These are phyloP conservation scores for Drosophila kepulauana DNA, from an alignment of 1,140 invertebrate species.

Conservation along the genomic window DNA sequence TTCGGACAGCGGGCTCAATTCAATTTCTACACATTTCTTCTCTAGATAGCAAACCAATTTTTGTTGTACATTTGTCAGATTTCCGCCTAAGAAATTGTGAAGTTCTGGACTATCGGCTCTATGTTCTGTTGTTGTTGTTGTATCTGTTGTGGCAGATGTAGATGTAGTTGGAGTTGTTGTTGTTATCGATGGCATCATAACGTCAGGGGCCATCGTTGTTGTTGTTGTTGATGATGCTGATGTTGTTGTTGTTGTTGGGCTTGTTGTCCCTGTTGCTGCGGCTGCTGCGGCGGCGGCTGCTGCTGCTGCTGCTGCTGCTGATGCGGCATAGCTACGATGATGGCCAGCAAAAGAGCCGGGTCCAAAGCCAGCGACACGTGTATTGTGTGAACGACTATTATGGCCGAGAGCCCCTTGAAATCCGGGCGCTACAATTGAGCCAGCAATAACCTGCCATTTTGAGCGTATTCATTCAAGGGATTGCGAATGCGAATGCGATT, in stretches of 20 bases:
- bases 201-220: no score
- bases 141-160: slow-evolving; percentile 37
- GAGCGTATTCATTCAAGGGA: slow-evolving; percentile 29
- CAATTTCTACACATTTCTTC: slow-evolving; percentile 40
- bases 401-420: slow-evolving; percentile 78
- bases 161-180: slow-evolving; percentile 37
- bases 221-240: slow-evolving; percentile 29
- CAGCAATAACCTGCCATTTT: slow-evolving; percentile 75
- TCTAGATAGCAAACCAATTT: slow-evolving; percentile 80
- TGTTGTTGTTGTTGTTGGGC: slow-evolving; percentile 26
- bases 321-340: slow-evolving; percentile 55
- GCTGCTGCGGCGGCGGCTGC: slow-evolving; percentile 40
- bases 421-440: slow-evolving; percentile 82
- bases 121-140: slow-evolving; percentile 39
- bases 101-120: slow-evolving; percentile 53
- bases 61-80: slow-evolving; percentile 77
- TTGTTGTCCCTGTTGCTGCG: slow-evolving; percentile 39
- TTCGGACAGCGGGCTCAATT: slow-evolving; percentile 38
- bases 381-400: slow-evolving; percentile 78
- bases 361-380: slow-evolving; percentile 65
- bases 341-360: slow-evolving; percentile 53
- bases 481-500: slow-evolving; percentile 11
- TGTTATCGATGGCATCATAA: slow-evolving; percentile 28
- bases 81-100: slow-evolving; percentile 67
- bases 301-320: slow-evolving; percentile 24